Conservation (phyloP, 2,888 invertebrate species). For the Spisula subtruncata region DNA sequence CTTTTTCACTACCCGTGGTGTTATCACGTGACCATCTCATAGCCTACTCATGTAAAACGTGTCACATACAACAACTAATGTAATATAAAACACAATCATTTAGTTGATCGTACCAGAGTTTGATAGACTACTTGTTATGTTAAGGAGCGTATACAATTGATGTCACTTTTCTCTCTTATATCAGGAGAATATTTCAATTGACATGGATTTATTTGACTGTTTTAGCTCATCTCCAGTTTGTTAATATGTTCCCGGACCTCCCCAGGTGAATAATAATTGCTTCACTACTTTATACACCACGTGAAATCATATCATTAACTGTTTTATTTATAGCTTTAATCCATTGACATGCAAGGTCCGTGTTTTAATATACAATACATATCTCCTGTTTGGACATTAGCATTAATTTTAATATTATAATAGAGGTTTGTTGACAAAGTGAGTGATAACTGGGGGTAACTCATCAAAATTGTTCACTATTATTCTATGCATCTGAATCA, state of each 20-base stretch:
- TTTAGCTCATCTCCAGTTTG: neutral
- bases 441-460: neutral
- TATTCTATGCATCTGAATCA: too few species aligned
- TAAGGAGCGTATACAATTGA: neutral
- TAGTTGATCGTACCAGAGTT: neutral
- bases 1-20: neutral
- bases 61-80: neutral
- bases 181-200: neutral
- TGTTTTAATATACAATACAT: neutral
- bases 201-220: conserved; percentile 21
- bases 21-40: neutral
- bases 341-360: neutral
- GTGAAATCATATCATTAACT: conserved; percentile 35
- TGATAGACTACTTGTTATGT: neutral
- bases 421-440: neutral
- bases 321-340: conserved; percentile 26
- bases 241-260: conserved; percentile 33
- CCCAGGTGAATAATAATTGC: conserved; percentile 42
- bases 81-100: conserved; percentile 7
- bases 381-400: neutral
- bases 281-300: conserved; percentile 28
- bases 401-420: neutral
- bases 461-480: too few species aligned
- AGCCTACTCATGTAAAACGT: neutral
- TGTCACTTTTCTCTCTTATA: conserved; percentile 3